phyloP scores from a whole-genome alignment of 2,797 vertebrate genomes.

The Gymnodraco acuticeps region DNA sequence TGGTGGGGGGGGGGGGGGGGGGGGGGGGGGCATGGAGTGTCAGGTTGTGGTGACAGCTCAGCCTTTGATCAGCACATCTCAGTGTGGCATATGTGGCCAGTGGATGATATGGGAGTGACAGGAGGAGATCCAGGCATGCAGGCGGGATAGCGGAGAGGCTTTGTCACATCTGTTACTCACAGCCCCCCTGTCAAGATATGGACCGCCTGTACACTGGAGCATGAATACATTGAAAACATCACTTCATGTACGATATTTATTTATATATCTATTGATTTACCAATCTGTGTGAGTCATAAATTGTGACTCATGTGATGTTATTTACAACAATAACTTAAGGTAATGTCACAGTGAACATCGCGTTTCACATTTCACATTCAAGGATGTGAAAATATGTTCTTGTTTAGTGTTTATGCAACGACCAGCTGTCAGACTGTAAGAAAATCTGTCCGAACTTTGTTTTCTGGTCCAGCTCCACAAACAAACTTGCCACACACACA shows the following conservation, averaged over 20 bases:
- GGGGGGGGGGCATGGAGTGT: slow-evolving; percentile 59
- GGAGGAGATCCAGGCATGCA: slow-evolving; percentile 59
- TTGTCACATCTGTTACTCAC: slow-evolving; percentile 70
- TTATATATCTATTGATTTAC: slow-evolving; percentile 37
- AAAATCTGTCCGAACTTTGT: slow-evolving; percentile 4
- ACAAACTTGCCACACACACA: slow-evolving; percentile 10
- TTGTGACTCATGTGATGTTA: background rate
- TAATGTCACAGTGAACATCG: background rate
- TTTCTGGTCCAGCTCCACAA: slow-evolving; percentile 7
- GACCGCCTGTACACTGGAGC: slow-evolving; percentile 42
- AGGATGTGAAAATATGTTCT: background rate
- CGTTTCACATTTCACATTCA: slow-evolving; percentile 1
- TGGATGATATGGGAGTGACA: slow-evolving; percentile 72
- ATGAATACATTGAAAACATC: slow-evolving; percentile 56
- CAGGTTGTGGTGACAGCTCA: slow-evolving; percentile 69
- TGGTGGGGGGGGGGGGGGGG: slow-evolving; percentile 15
- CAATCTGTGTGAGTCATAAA: background rate
- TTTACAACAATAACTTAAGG: background rate
- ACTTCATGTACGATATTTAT: slow-evolving; percentile 28
- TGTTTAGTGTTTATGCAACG: slow-evolving; percentile 1
- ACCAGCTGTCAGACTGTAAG: slow-evolving; percentile 9
- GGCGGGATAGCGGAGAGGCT: slow-evolving; percentile 53
- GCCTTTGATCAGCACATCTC: slow-evolving; percentile 80
- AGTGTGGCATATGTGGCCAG: slow-evolving; percentile 66
- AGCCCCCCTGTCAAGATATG: slow-evolving; percentile 49